phyloP scores from a whole-genome alignment of 2,113 vertebrate genomes.

The Chamaea fasciata region DNA sequence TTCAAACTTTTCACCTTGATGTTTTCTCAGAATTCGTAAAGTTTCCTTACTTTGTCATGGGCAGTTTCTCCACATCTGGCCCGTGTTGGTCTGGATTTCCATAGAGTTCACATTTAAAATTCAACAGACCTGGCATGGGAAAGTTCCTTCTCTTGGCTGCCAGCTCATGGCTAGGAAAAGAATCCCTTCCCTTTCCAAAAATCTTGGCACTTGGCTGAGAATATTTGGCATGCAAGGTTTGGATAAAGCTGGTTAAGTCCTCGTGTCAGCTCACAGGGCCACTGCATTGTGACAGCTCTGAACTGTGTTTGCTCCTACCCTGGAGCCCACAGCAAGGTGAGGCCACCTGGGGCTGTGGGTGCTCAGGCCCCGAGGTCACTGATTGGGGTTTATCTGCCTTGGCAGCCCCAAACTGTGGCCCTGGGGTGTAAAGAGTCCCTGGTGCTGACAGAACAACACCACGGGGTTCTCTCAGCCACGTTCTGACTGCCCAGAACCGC shows the following conservation, averaged over 20 bases:
- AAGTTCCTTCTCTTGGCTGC: background rate
- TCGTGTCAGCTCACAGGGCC: background rate
- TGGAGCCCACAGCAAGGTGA: background rate
- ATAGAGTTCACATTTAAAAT: background rate
- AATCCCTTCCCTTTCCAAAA: background rate
- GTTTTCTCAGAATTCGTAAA: background rate
- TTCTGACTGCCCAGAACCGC: background rate
- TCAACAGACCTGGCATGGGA: fast-evolving
- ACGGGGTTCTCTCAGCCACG: fast-evolving
- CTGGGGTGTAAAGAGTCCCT: background rate
- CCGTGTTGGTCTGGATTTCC: background rate
- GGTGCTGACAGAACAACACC: background rate
- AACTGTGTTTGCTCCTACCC: background rate
- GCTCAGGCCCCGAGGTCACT: fast-evolving
- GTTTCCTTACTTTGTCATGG: background rate
- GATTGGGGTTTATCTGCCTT: too few species aligned
- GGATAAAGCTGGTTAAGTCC: background rate
- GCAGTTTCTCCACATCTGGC: background rate
- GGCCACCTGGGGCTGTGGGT: background rate
- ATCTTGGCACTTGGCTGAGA: background rate
- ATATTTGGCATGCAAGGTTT: background rate
- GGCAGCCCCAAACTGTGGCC: background rate
- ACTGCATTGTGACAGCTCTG: background rate
- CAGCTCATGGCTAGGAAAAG: background rate
- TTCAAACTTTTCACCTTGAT: background rate